Evolutionary conservation across 1,140 invertebrate species (phyloP).

Genomic region (Trichonephila clavata): DNA sequence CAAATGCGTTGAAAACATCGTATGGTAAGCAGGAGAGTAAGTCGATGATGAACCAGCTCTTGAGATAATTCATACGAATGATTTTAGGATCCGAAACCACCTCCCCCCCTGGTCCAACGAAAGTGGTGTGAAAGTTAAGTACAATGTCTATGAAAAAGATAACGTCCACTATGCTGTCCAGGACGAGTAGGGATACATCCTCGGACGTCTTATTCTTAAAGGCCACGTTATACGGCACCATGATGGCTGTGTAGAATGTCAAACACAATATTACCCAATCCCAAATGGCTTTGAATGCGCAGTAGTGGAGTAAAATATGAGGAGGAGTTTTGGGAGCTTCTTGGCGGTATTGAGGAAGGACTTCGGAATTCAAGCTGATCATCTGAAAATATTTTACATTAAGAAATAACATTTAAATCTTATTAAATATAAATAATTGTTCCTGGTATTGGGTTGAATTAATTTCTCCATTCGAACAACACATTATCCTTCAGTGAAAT

Average conservation of each 20-base stretch:
- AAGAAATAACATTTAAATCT: not conserved
- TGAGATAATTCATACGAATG: slow-evolving; percentile 99
- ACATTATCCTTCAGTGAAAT: no score
- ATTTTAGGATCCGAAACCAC: slow-evolving; percentile 98
- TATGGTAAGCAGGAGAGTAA: slow-evolving; percentile 99
- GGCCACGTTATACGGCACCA: slow-evolving; percentile 99
- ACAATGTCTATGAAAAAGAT: slow-evolving; percentile 99
- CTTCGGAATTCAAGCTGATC: slow-evolving; percentile 97
- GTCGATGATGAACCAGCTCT: slow-evolving; percentile 99
- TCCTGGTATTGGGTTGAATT: no score
- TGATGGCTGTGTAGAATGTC: slow-evolving; percentile 99
- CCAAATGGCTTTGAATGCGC: slow-evolving; percentile 98
- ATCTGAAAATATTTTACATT: slow-evolving; percentile 85
- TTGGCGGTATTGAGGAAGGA: slow-evolving; percentile 99
- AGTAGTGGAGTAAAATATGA: slow-evolving; percentile 98
- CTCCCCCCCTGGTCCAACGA: slow-evolving; percentile 97
- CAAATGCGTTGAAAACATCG: slow-evolving; percentile 99
- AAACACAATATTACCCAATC: slow-evolving; percentile 99
- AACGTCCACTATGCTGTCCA: slow-evolving; percentile 99
- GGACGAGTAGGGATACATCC: slow-evolving; percentile 97
- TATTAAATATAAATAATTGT: no score
- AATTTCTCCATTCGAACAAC: no score
- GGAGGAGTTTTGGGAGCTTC: slow-evolving; percentile 99
- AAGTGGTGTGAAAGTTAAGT: slow-evolving; percentile 99
- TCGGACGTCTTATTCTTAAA: slow-evolving; percentile 99